Base-by-base conservation (phyloP, 2,113 vertebrate species). In the Clarias gariepinus region DNA sequence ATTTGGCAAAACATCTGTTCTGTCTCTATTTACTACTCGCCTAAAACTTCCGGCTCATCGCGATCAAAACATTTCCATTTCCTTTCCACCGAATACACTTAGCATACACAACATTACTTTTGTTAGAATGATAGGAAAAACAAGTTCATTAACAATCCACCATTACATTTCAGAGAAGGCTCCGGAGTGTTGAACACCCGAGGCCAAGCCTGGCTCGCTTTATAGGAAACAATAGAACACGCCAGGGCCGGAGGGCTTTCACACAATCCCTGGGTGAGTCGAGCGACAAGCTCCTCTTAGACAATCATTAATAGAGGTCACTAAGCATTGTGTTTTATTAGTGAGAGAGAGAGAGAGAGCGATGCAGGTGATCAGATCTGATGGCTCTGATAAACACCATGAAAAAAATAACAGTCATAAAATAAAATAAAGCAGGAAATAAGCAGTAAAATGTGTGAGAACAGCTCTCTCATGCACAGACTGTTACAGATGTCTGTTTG, bases 271-370 rank as follows among this genome's bases (percentile, higher is more conserved):
- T 81, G 84, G 21, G 15, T 83, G 30, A 69, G 81, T n/a, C 30
- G 79, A 52, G 58, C 28, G 78, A 64, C 53, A 53, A 28, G 41
- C 19, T 77, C 71, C 47, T 66, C 47, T 58, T 81, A 81, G 68
- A 57, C 47, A 86, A 86, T 86, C 85, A 86, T 86, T 74, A 82
- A 86, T 71, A 57, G 15, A 71, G 15, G 33, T 71, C 58, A 68
- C n/a, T 80, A 58, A 80, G 55, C 28, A 41, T 58, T 68, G 36
- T 36, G 73, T 19, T 78, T 55, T 85, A 79, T 85, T 61, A 78
- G 63, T 69, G 15, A 68, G 47, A 55, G 57, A 11, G 30, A 73
- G 19, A 21, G 53, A 73, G 19, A 55, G 57, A 21, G 53, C 41
- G 19, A 41, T 41, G 57, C 18, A 58, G 83, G 57, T 85, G 57